These are phyloP conservation scores for Latrodectus geometricus DNA, from an alignment of 1,140 invertebrate species.

Conservation along the genomic window DNA sequence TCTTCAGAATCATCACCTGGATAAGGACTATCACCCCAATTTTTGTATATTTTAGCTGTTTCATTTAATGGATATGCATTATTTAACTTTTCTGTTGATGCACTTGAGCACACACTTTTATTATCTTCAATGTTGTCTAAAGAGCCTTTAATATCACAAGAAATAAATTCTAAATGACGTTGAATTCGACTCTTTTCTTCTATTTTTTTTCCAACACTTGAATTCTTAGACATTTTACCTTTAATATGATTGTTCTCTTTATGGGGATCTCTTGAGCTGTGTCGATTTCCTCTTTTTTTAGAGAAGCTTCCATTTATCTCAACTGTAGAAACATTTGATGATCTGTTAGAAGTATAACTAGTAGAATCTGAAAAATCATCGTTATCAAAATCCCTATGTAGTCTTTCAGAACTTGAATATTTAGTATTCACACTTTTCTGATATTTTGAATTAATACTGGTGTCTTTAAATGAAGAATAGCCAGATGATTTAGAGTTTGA, in stretches of 20 bases:
- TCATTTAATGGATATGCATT: neutral
- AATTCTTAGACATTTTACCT: too few species aligned
- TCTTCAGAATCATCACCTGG: neutral
- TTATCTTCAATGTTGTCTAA: neutral
- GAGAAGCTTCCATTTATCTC: too few species aligned
- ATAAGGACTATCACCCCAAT: slow-evolving; percentile 53
- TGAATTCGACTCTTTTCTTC: neutral
- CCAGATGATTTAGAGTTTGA: neutral
- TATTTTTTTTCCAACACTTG: neutral
- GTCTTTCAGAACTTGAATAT: too few species aligned
- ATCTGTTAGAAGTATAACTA: neutral
- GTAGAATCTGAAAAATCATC: neutral
- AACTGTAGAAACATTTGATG: too few species aligned
- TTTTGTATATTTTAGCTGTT: neutral
- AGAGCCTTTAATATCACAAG: neutral
- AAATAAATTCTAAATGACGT: neutral
- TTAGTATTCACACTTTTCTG: too few species aligned
- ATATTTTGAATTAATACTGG: too few species aligned
- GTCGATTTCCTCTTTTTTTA: too few species aligned
- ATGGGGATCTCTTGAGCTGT: too few species aligned
- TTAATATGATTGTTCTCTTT: too few species aligned
- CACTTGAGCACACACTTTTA: neutral
- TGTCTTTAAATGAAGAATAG: neutral
- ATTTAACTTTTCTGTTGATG: slow-evolving; percentile 12
- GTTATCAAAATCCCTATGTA: neutral